These are phyloP conservation scores for Cecropterus lyciades DNA, from an alignment of 1,140 invertebrate species.

Conservation along the genomic window DNA sequence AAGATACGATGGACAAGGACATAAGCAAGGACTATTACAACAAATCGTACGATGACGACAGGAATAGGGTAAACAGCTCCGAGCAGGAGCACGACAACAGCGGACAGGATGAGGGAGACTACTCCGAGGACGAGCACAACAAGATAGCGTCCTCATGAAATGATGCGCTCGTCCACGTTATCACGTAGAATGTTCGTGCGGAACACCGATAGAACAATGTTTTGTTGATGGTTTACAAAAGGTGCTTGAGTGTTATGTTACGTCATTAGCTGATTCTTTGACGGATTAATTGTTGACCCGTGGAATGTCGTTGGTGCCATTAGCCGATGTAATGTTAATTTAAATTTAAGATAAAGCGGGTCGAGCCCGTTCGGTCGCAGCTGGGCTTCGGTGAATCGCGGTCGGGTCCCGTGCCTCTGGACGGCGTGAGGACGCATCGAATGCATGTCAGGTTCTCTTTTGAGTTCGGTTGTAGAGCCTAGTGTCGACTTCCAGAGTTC, in stretches of 20 bases:
- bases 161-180: slow-evolving; percentile 40
- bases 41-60: slow-evolving; percentile 65
- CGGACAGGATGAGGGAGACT: slow-evolving; percentile 74
- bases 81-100: slow-evolving; percentile 71
- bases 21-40: slow-evolving; percentile 71
- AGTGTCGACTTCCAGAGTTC: slow-evolving; percentile 17
- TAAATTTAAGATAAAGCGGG: slow-evolving; percentile 50
- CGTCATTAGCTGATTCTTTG: slow-evolving; percentile 72
- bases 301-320: slow-evolving; percentile 81
- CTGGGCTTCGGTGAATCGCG: slow-evolving; percentile 25
- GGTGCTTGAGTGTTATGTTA: slow-evolving; percentile 80
- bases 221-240: slow-evolving; percentile 72
- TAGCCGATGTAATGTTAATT: slow-evolving; percentile 68
- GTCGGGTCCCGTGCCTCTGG: not conserved
- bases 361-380: slow-evolving; percentile 47
- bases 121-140: slow-evolving; percentile 78
- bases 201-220: slow-evolving; percentile 58
- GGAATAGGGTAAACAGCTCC: slow-evolving; percentile 59
- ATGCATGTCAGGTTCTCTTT: slow-evolving; percentile 8
- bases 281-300: slow-evolving; percentile 77
- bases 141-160: slow-evolving; percentile 73
- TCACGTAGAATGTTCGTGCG: slow-evolving; percentile 41
- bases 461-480: slow-evolving; percentile 24
- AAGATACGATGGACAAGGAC: slow-evolving; percentile 63
- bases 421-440: not conserved